Conservation (phyloP, 2,888 invertebrate genomes). For the Hydrotaea diabolus region DNA sequence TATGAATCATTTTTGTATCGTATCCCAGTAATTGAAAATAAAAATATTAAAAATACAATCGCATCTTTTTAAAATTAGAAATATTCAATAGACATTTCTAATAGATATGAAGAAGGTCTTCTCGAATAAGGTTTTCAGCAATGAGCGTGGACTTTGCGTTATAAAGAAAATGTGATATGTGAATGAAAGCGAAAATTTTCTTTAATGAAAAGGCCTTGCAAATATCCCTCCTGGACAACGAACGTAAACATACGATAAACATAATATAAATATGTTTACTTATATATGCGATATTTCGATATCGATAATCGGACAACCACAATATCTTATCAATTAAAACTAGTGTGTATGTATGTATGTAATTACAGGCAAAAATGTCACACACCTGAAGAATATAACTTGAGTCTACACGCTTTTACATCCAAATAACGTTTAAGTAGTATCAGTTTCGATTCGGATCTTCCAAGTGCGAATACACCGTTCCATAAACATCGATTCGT, state of each 20-base stretch:
- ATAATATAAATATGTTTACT: conserved; percentile 12
- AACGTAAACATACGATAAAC: conserved; percentile 21
- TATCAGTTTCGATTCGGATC: conserved; percentile 50
- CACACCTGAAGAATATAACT: neutral
- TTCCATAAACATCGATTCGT: neutral
- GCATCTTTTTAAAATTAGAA: no score
- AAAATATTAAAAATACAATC: no score
- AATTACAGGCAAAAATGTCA: neutral
- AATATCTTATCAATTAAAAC: conserved; percentile 55
- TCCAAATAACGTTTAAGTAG: neutral
- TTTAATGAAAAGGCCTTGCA: no score
- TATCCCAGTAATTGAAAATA: no score
- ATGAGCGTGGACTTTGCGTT: no score
- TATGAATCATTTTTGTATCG: no score
- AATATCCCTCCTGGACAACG: no score
- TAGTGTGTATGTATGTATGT: neutral
- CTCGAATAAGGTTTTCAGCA: no score
- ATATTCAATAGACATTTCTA: no score
- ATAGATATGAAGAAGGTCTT: no score
- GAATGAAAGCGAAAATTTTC: no score
- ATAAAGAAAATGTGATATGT: no score
- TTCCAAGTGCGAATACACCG: conserved; percentile 9
- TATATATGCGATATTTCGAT: conserved; percentile 29
- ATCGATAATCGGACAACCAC: conserved; percentile 39
- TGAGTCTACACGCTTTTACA: conserved; percentile 7